Percentiles rank a stretch among this genome's conserved stretches.
phyloP scores from a whole-genome alignment of 1,140 invertebrate genomes.

The Drosophila sturtevanti region DNA sequence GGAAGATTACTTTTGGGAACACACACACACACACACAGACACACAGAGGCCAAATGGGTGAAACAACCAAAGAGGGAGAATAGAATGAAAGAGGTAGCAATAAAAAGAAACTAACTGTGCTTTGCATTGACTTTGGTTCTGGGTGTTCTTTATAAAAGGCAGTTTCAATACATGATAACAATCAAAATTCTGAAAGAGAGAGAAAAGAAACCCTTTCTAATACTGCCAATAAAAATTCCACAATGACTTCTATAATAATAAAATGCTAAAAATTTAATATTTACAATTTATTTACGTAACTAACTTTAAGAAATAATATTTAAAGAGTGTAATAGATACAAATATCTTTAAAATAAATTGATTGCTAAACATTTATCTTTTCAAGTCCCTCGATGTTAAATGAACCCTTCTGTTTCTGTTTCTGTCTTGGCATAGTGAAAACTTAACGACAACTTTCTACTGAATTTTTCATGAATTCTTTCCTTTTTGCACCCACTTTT shows the following conservation, averaged over 20 bases:
- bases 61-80: slow-evolving; percentile 4
- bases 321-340: background rate
- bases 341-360: background rate
- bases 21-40: background rate
- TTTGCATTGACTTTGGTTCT: slow-evolving; percentile 26
- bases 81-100: slow-evolving; percentile 41
- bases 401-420: slow-evolving; percentile 1
- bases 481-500: background rate
- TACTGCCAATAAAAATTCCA: slow-evolving; percentile 35
- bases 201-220: slow-evolving; percentile 10
- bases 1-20: slow-evolving; percentile 62
- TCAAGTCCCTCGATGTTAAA: slow-evolving; percentile 11
- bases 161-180: no score
- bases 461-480: slow-evolving; percentile 48
- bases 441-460: slow-evolving; percentile 40
- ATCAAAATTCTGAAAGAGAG: background rate
- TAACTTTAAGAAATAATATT: no score
- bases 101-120: slow-evolving; percentile 51
- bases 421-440: slow-evolving; percentile 13
- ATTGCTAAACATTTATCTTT: slow-evolving; percentile 7
- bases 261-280: no score
- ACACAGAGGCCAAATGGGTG: background rate
- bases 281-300: no score
- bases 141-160: background rate
- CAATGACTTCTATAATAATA: no score